These are phyloP conservation scores for Notiomystis cincta DNA, from an alignment of 2,113 vertebrate species.

Conservation along the genomic window DNA sequence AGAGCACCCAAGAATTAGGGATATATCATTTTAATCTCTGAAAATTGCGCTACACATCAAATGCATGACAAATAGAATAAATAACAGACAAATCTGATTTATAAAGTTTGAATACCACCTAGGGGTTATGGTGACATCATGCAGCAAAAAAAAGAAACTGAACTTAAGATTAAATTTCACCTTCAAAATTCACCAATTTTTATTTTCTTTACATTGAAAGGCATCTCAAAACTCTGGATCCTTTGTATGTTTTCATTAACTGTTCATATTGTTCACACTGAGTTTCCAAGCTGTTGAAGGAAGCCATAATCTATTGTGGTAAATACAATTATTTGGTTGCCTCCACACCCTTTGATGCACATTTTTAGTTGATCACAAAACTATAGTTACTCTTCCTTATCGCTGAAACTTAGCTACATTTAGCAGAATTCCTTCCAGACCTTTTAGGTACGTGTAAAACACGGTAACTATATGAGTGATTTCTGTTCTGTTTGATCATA, in stretches of 20 bases:
- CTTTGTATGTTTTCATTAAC: neutral
- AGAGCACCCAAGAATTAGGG: slow-evolving; percentile 65
- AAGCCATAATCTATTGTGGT: neutral
- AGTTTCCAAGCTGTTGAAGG: neutral
- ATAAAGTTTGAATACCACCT: slow-evolving; percentile 67
- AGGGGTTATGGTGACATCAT: slow-evolving; percentile 40
- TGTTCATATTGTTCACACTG: neutral
- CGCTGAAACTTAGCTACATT: neutral
- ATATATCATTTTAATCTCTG: slow-evolving; percentile 70
- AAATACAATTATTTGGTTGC: neutral
- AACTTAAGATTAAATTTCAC: neutral
- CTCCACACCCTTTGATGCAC: neutral
- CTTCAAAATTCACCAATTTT: neutral
- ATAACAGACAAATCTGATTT: slow-evolving; percentile 51
- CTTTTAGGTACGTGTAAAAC: neutral
- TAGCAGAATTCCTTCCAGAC: neutral
- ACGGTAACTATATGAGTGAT: accelerated
- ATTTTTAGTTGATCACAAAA: neutral
- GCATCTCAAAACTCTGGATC: neutral
- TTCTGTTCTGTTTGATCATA: neutral
- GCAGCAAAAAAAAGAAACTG: neutral
- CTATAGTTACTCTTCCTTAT: neutral
- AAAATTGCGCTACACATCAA: slow-evolving; percentile 63
- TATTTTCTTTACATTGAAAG: neutral
- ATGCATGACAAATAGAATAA: slow-evolving; percentile 53